Base-by-base conservation (phyloP, 1,140 invertebrate species). In the Macrobrachium nipponense region DNA sequence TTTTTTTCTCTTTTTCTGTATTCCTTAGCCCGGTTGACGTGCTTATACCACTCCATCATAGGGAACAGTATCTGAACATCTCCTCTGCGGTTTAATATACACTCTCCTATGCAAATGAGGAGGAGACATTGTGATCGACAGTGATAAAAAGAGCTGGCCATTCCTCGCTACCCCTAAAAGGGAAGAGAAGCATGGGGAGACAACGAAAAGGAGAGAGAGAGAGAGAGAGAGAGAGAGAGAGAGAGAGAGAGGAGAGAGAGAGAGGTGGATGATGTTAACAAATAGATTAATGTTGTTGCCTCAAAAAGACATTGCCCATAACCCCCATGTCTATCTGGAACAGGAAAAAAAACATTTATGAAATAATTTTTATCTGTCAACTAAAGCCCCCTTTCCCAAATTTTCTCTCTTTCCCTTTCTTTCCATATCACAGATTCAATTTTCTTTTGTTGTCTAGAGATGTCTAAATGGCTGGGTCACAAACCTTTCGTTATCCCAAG, bases 91-190 rank as follows among this genome's bases (percentile, higher is more conserved):
- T 85, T 79, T 85, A 85, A 85, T 85, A 79, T 78, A 79, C 61
- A 85, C 61, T 70, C 82, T 79, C 20, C 23, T 75, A 85, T 85
- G 82, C 64, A 85, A 85, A 85, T 85, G 76, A 85, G 43, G 75
- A 36, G 75, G 58, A 64, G 82, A 85, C 82, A 85, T 59, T 79
- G 82, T 36, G 75, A 72, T 51, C 51, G 51, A 51, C 51, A 51
- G 51, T 51, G 51, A 51, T 51, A 51, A 51, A 51, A 51, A 51
- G 51, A 51, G 51, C 51, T 51, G 51, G 51, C 51, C 51, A 51
- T 51, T 51, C 68, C 15, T 43, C 11, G 36, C 11, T 43, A n/a
- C 68, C 68, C 20, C n/a, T 43, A n/a, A 68, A 64, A 82, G 80
- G 70, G 66, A 72, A 18, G 44, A 66, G 64, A 61, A 20, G 43